These are phyloP conservation scores for Balearica regulorum DNA, from an alignment of 2,797 vertebrate genomes.

Conservation along the genomic window DNA sequence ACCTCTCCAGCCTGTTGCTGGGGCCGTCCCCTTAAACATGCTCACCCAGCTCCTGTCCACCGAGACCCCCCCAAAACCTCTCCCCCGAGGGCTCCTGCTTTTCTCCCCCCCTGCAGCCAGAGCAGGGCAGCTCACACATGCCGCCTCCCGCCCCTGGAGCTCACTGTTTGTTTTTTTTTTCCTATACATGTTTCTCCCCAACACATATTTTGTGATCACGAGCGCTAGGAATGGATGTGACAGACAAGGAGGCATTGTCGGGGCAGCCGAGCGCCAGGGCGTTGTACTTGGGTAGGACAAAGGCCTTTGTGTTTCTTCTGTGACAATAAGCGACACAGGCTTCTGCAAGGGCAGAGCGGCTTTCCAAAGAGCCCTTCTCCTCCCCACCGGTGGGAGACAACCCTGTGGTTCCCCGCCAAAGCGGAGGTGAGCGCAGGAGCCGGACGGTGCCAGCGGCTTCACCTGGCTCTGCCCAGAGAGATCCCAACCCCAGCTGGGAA, in stretches of 20 bases:
- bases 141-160: not conserved
- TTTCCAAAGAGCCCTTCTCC: not conserved
- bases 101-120: accelerated
- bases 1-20: not conserved
- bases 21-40: accelerated
- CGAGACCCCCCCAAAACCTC: not conserved
- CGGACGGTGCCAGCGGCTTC: not conserved
- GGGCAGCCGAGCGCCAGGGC: not conserved
- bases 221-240: not conserved
- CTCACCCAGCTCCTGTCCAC: accelerated
- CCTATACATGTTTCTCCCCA: not conserved
- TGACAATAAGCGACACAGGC: not conserved
- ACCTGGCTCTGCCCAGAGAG: not conserved
- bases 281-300: slow-evolving; percentile 10
- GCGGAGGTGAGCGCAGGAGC: not conserved
- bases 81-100: not conserved
- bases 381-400: not conserved
- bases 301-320: not conserved
- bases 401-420: accelerated
- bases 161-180: not conserved
- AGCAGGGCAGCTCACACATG: not conserved
- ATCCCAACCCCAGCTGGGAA: not conserved
- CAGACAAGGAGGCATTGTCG: slow-evolving; percentile 45
- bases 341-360: not conserved
- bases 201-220: not conserved